Base-by-base conservation (phyloP, 2,113 vertebrate genomes). In the Kryptolebias marmoratus region DNA sequence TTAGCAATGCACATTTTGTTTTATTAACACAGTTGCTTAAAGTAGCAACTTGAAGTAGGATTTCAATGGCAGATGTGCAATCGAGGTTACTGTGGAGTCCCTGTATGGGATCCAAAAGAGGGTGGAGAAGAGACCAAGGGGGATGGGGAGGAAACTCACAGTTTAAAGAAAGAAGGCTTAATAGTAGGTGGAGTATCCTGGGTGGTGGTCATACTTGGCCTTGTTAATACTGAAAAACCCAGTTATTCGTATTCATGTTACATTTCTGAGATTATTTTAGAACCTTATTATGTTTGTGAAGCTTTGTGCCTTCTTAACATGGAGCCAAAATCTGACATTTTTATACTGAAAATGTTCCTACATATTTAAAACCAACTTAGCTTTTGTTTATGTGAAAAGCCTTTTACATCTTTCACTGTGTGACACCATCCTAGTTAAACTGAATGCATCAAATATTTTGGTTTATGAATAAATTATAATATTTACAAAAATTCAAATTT, bases 21-120 rank as follows among this genome's bases (percentile, higher is more conserved):
- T 58, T 53, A 65, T 80, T 80, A 81, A 88, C 32, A 79, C 73
- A 75, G 49, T 80, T 64, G 48, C 55, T 73, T 61, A 64, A 68
- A 55, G 67, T 42, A 30, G 61, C 58, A 11, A 61, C 60, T 45
- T 68, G 31, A 76, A 61, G 80, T n/a, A 62, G 62, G 68, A 81
- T 70, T 75, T 56, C 42, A 70, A 39, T 71, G 16, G 59, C 42
- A 60, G 36, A 62, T 49, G 30, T 49, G 30, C 22, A 39, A 44
- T 54, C 68, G 58, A 22, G 55, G 78, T 75, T 87, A 58, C 83
- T 64, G 80, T 84, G 63, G 72, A 60, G 36, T 61, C 57, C 31
- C 12, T n/a, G 6, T 42, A 45, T 66, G 57, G 67, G 8, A 53
- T 22, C 15, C 30, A 45, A 56, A 31, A 8, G 68, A 22, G 45